These are phyloP conservation scores for Clistopyga incitator DNA, from an alignment of 2,888 invertebrate genomes.

Conservation along the genomic window DNA sequence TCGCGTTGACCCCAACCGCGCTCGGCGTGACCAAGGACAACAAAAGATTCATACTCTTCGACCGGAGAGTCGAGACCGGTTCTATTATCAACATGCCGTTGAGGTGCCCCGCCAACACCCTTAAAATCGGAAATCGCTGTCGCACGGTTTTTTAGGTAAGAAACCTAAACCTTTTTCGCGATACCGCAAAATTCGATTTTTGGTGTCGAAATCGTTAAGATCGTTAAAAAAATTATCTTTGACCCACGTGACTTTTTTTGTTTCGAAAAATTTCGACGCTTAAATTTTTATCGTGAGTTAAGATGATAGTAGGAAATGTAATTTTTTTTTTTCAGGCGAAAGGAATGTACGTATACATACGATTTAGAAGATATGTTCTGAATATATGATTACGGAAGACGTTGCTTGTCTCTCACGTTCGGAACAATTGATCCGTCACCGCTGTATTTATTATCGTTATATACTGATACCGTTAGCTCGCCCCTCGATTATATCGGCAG, in stretches of 20 bases:
- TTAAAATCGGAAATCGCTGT: conserved; percentile 77
- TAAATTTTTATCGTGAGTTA: no score
- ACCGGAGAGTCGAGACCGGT: conserved; percentile 68
- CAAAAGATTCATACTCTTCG: conserved; percentile 74
- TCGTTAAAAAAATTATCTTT: no score
- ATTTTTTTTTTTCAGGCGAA: background rate
- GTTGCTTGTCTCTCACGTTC: background rate
- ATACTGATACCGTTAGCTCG: conserved; percentile 31
- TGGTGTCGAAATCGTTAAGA: no score
- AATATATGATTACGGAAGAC: conserved; percentile 5
- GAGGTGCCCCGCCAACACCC: conserved; percentile 75
- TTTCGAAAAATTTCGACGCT: no score
- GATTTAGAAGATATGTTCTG: background rate
- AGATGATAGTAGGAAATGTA: no score
- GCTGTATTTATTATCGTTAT: conserved; percentile 13
- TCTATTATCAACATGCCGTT: conserved; percentile 78
- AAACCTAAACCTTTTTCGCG: no score
- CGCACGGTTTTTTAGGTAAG: conserved; percentile 78
- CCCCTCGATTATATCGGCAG: conserved; percentile 25
- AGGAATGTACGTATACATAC: background rate
- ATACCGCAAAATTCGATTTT: no score
- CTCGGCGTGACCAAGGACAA: conserved; percentile 30
- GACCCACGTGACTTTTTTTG: no score
- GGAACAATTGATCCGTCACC: background rate
- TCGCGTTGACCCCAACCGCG: conserved; percentile 8